These are phyloP conservation scores for Papilio demoleus DNA, from an alignment of 2,888 invertebrate species.

Conservation along the genomic window DNA sequence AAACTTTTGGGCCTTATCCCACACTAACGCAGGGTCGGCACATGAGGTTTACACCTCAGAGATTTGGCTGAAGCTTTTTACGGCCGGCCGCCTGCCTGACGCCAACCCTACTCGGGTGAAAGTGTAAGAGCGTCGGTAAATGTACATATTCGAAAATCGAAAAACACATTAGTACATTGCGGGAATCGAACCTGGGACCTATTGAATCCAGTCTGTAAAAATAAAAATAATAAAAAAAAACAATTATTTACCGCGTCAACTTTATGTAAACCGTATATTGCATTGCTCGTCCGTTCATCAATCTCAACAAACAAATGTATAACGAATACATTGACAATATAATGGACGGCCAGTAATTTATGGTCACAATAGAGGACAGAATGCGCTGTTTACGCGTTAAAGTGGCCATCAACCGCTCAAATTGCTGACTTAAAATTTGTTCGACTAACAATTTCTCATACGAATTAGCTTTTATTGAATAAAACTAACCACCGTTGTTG, in stretches of 20 bases:
- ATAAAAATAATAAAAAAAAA: too few species aligned
- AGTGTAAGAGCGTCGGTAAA: too few species aligned
- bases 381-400: conserved; percentile 8
- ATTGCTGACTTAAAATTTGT: conserved; percentile 27
- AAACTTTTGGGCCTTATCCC: too few species aligned
- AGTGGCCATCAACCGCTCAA: conserved; percentile 22
- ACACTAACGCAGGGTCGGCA: too few species aligned
- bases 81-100: too few species aligned
- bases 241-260: neutral
- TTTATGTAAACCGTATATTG: conserved; percentile 23
- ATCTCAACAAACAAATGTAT: conserved; percentile 27
- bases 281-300: conserved; percentile 22
- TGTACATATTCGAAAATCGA: too few species aligned
- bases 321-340: conserved; percentile 32
- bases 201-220: too few species aligned
- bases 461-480: conserved; percentile 11
- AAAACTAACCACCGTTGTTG: neutral
- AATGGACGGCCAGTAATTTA: conserved; percentile 25
- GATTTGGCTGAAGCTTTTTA: too few species aligned
- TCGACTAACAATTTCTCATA: neutral
- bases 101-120: too few species aligned
- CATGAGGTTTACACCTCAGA: too few species aligned
- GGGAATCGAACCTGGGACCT: too few species aligned
- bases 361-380: conserved; percentile 18
- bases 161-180: too few species aligned